Conservation (phyloP, 2,113 vertebrate species). For the Aspiorhynchus laticeps region DNA sequence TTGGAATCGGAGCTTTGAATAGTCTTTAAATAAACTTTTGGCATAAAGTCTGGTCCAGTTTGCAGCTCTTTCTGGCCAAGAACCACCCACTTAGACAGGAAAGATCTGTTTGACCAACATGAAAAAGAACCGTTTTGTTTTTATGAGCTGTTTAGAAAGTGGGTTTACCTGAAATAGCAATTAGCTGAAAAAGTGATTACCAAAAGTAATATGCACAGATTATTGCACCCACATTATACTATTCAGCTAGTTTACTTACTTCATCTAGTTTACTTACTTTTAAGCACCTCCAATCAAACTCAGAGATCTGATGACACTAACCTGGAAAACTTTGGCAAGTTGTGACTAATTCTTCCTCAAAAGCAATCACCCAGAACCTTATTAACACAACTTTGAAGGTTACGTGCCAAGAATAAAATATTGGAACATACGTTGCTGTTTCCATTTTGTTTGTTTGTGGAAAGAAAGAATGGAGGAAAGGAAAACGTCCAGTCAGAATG, state of each 20-base stretch:
- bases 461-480: neutral
- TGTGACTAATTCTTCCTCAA: neutral
- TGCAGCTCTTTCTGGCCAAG: neutral
- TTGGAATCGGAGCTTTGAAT: neutral
- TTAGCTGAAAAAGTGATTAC: neutral
- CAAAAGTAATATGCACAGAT: neutral
- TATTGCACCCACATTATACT: neutral
- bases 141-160: neutral
- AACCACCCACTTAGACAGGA: neutral
- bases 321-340: neutral
- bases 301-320: neutral
- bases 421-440: neutral
- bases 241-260: neutral
- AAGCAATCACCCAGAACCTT: neutral
- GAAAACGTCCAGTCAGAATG: neutral
- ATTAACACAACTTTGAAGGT: neutral
- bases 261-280: no score
- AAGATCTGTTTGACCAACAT: neutral
- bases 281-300: neutral
- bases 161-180: neutral
- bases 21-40: neutral
- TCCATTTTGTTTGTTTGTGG: neutral
- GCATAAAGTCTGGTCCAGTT: neutral
- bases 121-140: neutral
- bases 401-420: neutral